Evolutionary conservation across 2,888 invertebrate species (phyloP), one percentile per base, ranked within the genome.

Genomic region (Lysandra coridon): DNA sequence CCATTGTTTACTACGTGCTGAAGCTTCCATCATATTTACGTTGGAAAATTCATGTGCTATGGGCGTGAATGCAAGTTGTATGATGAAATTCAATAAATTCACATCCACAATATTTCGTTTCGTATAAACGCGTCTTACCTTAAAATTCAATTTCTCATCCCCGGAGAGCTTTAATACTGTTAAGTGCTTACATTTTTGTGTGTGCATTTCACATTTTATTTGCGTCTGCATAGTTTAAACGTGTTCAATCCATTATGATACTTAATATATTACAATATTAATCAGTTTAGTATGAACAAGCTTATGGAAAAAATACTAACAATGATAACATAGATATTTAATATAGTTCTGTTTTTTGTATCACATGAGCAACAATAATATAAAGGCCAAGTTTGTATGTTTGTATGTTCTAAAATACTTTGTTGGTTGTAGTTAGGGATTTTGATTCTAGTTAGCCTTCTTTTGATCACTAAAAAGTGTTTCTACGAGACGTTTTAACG

Each of bases 111-210:
- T 69, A 69, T 79, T 80, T 78, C 62, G 69, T 69, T 44, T 78
- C 37, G 62, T n/a, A 78, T 60, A 74, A 44, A 74, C 74, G 78
- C 82, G 74, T 79, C 82, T 82, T 82, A 82, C 79, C 83, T 84
- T 83, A 83, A 80, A 82, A 82, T 83, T 81, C 74, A 78, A 82
- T 82, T 82, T 81, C 80, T 80, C 80, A 81, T 82, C 81, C 80
- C 57, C 75, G 60, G 77, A 79, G 79, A 82, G 79, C 81, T 85
- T 83, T 85, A 87, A 86, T 87, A 85, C 78, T 82, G 80, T 82
- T 82, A 85, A 87, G 86, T 85, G 85, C 80, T 74, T 80, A 82
- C 80, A 80, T 83, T 82, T 82, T 81, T 80, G 78, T 78, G 73
- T 81, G 78, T 79, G 62, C 76, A 78, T 75, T 83, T 80, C 81